Evolutionary conservation across 2,113 vertebrate species (phyloP).

Genomic region (Cercocebus atys): DNA sequence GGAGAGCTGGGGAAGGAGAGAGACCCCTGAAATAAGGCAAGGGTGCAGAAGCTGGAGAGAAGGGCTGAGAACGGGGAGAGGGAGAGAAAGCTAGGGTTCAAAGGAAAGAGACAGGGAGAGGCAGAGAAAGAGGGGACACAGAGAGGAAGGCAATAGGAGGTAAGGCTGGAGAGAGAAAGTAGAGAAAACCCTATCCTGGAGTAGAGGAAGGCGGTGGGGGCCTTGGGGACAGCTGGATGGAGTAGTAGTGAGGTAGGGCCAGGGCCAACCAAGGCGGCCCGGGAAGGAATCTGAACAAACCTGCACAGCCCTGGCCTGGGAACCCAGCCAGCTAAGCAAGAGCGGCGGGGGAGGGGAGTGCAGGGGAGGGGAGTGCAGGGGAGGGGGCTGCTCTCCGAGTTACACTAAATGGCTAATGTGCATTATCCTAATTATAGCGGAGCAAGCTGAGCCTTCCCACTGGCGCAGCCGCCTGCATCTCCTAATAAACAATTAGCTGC

Average conservation of each 20-base stretch:
- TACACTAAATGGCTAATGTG: constrained; percentile 80
- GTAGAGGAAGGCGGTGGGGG: background rate
- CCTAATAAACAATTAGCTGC: constrained; percentile 80
- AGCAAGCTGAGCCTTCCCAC: constrained; percentile 78
- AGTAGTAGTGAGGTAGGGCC: background rate
- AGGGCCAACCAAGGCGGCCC: too few species aligned
- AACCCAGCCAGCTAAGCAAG: background rate
- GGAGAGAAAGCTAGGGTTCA: background rate
- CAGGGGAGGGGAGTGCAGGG: constrained; percentile 10
- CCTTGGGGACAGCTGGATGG: too few species aligned
- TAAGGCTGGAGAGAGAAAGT: background rate
- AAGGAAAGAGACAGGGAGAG: background rate
- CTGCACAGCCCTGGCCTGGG: background rate
- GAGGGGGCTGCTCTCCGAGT: constrained; percentile 38
- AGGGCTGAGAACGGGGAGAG: background rate
- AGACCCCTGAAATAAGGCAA: background rate
- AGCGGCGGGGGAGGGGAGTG: background rate
- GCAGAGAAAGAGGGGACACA: background rate
- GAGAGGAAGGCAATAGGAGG: background rate
- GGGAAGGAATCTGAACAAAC: background rate
- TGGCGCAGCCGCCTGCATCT: constrained; percentile 68
- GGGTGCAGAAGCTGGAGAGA: background rate
- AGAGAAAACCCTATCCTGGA: background rate
- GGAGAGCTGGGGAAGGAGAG: background rate
- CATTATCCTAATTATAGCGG: constrained; percentile 81